Evolutionary conservation across 2,113 vertebrate species (phyloP).

Genomic region (Macquaria ambigua): DNA sequence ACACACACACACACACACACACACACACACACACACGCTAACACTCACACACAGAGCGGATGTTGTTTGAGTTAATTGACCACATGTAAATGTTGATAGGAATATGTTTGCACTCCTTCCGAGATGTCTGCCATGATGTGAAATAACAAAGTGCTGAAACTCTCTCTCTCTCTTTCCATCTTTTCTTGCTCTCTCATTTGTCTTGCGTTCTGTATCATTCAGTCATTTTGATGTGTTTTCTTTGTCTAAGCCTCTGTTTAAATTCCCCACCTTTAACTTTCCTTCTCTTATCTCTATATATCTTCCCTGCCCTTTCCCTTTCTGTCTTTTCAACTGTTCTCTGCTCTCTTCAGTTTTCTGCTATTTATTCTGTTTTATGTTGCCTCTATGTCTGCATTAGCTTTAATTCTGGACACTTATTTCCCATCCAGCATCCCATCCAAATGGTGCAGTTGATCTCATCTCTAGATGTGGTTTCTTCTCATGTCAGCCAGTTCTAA

Average conservation of each 20-base stretch:
- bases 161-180: not conserved
- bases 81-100: conserved; percentile 45
- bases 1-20: conserved; percentile 22
- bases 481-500: not conserved
- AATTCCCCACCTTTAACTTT: conserved; percentile 9
- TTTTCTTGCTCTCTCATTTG: not conserved
- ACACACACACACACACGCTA: conserved; percentile 8
- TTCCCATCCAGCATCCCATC: not conserved
- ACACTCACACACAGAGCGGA: conserved; percentile 13
- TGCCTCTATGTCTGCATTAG: not conserved
- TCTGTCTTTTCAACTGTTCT: not conserved
- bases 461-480: not conserved
- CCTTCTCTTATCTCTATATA: not conserved
- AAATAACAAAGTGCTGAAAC: not conserved
- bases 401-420: not conserved
- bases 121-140: not conserved
- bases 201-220: not conserved
- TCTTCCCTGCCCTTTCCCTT: not conserved
- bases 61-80: conserved; percentile 52
- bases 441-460: not conserved
- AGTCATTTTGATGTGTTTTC: not conserved
- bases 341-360: not conserved
- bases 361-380: not conserved
- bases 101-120: conserved; percentile 1
- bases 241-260: conserved; percentile 10